Base-by-base conservation (phyloP, 2,113 vertebrate genomes). In the Odobenus rosmarus region DNA sequence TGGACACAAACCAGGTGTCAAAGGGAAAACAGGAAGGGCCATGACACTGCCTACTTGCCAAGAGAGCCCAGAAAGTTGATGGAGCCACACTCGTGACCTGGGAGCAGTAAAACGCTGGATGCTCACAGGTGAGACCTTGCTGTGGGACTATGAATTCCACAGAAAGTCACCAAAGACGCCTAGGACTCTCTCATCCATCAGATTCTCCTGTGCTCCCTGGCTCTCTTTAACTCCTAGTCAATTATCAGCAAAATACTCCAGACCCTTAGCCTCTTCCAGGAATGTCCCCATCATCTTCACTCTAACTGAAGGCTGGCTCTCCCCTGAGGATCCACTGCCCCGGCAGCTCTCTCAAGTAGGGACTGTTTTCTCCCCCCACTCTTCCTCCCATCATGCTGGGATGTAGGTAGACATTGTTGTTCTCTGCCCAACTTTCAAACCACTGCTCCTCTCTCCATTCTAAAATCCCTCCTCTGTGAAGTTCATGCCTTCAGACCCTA, bases 41-140 rank as follows among this genome's bases (percentile, higher is more conserved):
- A 0, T 21, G 39, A 19, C 5, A 14, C 31, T 24, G 12, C n/a
- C 9, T 57, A 31, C 18, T 9, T 33, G 5, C 59, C 28, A 62
- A 51, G 28, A 88, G 57, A 81, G 81, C 8, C 28, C 57, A 42
- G 57, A 46, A 36, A 77, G n/a, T 19, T 36, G 24, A n/a, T 1
- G 11, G 24, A 33, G 49, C 19, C 36, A 77, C 8, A 16, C 0
- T 33, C 0, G 0, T 36, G 57, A 12, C 24, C 18, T 15, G 1
- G 24, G 23, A 42, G 36, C 2, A 33, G 18, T 16, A n/a, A 93
- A 51, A 82, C 1, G 11, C 2, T 67, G 8, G 14, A 31, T 13
- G 67, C 57, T 77, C 55, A 24, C 1, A 21, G 42, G 59, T 0
- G 10, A 89, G 53, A 53, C 6, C 19, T 19, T 76, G 16, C 61